Conservation (phyloP, 1,140 invertebrate genomes). For the Aphaenogaster rudis region DNA sequence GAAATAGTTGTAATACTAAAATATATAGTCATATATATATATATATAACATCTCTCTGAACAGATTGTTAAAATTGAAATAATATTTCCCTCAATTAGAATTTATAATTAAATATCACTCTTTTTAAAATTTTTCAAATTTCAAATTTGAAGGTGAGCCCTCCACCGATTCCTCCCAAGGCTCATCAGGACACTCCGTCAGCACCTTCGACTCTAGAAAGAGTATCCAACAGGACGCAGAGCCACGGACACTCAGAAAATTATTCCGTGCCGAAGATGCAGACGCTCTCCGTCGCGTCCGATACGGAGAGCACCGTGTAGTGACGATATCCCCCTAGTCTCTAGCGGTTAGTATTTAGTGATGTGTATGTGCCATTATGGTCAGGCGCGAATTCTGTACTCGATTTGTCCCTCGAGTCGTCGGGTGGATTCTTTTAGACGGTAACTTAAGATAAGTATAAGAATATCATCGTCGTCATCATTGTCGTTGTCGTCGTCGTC, state of each 20-base stretch:
- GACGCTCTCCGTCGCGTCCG: slow-evolving; percentile 83
- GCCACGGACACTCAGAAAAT: slow-evolving; percentile 85
- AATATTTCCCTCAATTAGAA: not conserved
- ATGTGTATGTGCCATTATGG: slow-evolving; percentile 71
- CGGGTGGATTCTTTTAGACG: slow-evolving; percentile 25
- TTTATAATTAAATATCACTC: slow-evolving; percentile 13
- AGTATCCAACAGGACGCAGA: slow-evolving; percentile 77
- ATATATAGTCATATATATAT: not conserved
- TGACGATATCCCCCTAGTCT: slow-evolving; percentile 81
- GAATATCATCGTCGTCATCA: slow-evolving; percentile 37
- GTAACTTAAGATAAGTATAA: slow-evolving; percentile 50
- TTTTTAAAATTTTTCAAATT: not conserved
- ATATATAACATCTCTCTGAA: not conserved
- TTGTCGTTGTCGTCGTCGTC: slow-evolving; percentile 34
- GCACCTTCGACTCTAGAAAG: slow-evolving; percentile 84
- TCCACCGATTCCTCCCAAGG: slow-evolving; percentile 88
- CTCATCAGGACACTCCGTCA: slow-evolving; percentile 84
- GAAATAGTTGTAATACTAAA: not conserved
- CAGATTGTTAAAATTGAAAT: slow-evolving; percentile 8
- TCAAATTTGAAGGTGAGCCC: slow-evolving; percentile 83
- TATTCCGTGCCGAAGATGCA: slow-evolving; percentile 88
- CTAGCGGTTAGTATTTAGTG: slow-evolving; percentile 48
- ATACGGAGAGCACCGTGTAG: slow-evolving; percentile 84
- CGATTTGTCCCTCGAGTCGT: slow-evolving; percentile 35
- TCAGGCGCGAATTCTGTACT: slow-evolving; percentile 50